These are phyloP conservation scores for Drosophila leonis DNA, from an alignment of 2,888 invertebrate species.

Conservation along the genomic window DNA sequence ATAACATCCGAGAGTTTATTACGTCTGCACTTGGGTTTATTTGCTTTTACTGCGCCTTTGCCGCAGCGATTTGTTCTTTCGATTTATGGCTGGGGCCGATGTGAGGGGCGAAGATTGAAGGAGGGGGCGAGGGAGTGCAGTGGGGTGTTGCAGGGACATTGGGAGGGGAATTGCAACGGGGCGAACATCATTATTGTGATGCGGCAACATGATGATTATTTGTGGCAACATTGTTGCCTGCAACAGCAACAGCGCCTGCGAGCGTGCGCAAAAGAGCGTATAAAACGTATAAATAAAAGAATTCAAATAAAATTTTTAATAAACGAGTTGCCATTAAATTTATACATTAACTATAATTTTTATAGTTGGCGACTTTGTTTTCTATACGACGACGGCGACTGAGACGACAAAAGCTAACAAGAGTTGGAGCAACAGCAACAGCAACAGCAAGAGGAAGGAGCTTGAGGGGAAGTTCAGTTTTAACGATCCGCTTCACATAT, in stretches of 20 bases:
- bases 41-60: conserved; percentile 82
- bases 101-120: background rate
- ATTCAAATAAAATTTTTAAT: conserved; percentile 85
- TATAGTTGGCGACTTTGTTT: conserved; percentile 81
- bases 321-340: conserved; percentile 85
- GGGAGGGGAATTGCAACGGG: conserved; percentile 34
- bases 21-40: conserved; percentile 82
- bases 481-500: conserved; percentile 71
- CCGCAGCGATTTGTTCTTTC: conserved; percentile 82
- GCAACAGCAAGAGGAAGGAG: background rate
- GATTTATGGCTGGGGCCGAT: conserved; percentile 67
- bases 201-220: conserved; percentile 50
- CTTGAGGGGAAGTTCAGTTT: conserved; percentile 30
- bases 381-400: conserved; percentile 59
- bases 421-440: background rate
- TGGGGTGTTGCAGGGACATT: conserved; percentile 2
- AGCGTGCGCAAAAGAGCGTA: conserved; percentile 75
- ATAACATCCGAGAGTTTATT: conserved; percentile 81
- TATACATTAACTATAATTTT: conserved; percentile 85
- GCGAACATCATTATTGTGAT: conserved; percentile 42
- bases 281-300: conserved; percentile 81
- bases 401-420: conserved; percentile 14
- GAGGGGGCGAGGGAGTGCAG: conserved; percentile 7
- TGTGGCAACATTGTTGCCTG: conserved; percentile 72
- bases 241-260: conserved; percentile 49